These are phyloP conservation scores for Labrus mixtus DNA, from an alignment of 2,113 vertebrate genomes.

Conservation along the genomic window DNA sequence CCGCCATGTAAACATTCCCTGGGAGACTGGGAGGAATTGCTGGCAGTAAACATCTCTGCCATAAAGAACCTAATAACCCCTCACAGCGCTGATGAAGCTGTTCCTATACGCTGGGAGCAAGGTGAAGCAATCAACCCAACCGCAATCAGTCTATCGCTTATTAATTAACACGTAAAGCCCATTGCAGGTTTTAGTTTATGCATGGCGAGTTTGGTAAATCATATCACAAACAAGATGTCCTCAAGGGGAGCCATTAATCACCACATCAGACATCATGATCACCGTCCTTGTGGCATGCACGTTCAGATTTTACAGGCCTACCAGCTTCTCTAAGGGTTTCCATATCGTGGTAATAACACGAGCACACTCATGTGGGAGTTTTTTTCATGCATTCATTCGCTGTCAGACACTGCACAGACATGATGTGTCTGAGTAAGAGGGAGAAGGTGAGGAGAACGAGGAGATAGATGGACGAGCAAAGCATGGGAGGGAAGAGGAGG, in stretches of 20 bases:
- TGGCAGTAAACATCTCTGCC: conserved; percentile 28
- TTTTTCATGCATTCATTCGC: conserved; percentile 33
- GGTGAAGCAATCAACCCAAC: conserved; percentile 61
- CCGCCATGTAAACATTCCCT: conserved; percentile 27
- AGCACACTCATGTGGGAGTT: conserved; percentile 31
- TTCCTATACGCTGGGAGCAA: conserved; percentile 37
- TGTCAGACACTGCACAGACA: conserved; percentile 2
- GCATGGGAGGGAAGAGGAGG: background rate
- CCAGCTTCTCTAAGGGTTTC: conserved; percentile 16
- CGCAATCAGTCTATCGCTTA: conserved; percentile 55
- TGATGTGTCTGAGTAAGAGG: conserved; percentile 4
- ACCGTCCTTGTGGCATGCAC: conserved; percentile 58
- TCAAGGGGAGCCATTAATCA: conserved; percentile 76
- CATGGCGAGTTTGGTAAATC: conserved; percentile 58
- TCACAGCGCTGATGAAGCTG: conserved; percentile 52
- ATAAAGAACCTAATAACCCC: conserved; percentile 46
- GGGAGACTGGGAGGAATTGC: conserved; percentile 31
- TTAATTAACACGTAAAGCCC: conserved; percentile 63
- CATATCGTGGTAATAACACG: conserved; percentile 12
- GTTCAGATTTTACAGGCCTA: conserved; percentile 18
- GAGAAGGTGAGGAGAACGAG: conserved; percentile 8
- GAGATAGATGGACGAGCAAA: conserved; percentile 4
- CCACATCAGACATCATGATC: conserved; percentile 53
- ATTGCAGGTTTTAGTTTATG: conserved; percentile 36
- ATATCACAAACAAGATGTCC: conserved; percentile 70